Percentiles rank a stretch among this genome's conserved stretches.
phyloP scores from a whole-genome alignment of 2,888 invertebrate species.

The Epicampocera succincta region DNA sequence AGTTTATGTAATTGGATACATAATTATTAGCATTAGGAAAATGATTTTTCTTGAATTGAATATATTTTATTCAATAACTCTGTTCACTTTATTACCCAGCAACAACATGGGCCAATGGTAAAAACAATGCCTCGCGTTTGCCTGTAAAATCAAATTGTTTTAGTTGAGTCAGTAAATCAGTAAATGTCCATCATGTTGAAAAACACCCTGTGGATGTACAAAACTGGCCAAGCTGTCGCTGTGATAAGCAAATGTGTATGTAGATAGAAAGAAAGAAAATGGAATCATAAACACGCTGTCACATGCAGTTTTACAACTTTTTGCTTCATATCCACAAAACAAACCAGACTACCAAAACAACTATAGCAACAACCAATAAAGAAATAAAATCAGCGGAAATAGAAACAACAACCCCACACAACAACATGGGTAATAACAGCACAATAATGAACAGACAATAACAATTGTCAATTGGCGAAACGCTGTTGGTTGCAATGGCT shows the following conservation, averaged over 20 bases:
- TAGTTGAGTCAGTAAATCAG: too few relatives aligned
- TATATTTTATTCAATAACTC: too few relatives aligned
- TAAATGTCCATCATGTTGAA: too few relatives aligned
- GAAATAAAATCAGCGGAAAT: slow-evolving; percentile 37
- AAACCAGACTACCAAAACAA: slow-evolving; percentile 30
- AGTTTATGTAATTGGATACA: too few relatives aligned
- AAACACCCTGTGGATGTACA: slow-evolving; percentile 13
- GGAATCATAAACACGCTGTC: slow-evolving; percentile 11
- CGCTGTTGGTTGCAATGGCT: slow-evolving; percentile 55
- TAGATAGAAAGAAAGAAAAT: not conserved
- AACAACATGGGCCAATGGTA: too few relatives aligned
- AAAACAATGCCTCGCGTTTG: too few relatives aligned
- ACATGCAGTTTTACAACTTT: not conserved
- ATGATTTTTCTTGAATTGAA: too few relatives aligned
- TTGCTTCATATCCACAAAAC: slow-evolving; percentile 35
- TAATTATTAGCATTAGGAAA: too few relatives aligned
- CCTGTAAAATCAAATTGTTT: too few relatives aligned
- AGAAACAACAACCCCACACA: slow-evolving; percentile 48
- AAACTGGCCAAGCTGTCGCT: slow-evolving; percentile 53
- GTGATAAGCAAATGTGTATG: slow-evolving; percentile 29
- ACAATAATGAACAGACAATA: slow-evolving; percentile 66
- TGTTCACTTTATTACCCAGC: too few relatives aligned
- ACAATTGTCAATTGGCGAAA: slow-evolving; percentile 67
- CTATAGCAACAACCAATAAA: slow-evolving; percentile 18
- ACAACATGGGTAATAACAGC: slow-evolving; percentile 60